Base-by-base conservation (phyloP, 2,113 vertebrate genomes). In the Petrocephalus zakoni region DNA sequence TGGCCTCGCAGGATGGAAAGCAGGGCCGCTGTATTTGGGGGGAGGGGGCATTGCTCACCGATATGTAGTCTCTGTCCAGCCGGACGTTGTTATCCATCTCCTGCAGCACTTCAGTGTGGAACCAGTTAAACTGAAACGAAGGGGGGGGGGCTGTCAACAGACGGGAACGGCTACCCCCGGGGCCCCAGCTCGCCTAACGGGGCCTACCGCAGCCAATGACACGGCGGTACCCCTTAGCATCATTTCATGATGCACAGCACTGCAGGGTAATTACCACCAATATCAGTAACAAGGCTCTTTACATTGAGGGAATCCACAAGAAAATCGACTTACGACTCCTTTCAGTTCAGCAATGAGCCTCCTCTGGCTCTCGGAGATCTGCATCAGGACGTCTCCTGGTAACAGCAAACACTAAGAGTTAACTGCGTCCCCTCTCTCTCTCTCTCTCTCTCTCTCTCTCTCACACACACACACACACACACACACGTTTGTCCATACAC, bases 1-100 rank as follows among this genome's bases (percentile, higher is more conserved):
- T 9, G 5, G 5, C 49, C 49, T 85, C 49, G 11, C 7, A n/a
- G 83, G 21, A 51, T 22, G 0, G 22, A 51, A 10, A n/a, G 46
- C 34, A 10, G 46, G 82, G 17, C 46, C 15, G 11, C 17, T 51
- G 22, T 2, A 8, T 61, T 10, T 22, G 1, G 10, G 49, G 82
- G n/a, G 46, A n/a, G 21, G 19, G 5, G 9, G 51, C 47, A n/a
- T 49, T 2, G n/a, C 94, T 97, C 91, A 98, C 98, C 9, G 95
- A 96, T 87, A 99, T 98, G 89, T 99, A 99, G 92, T 99, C 97
- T 91, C 97, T 95, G 13, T 99, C 98, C 93, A 99, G 90, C 91
- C 97, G 97, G 86, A 96, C 95, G 88, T 99, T 99, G 94, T 98
- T 98, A 92, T 98, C 98, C 97, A 99, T 97, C 88, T 97, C 97